These are phyloP conservation scores for Typhlichthys subterraneus DNA, from an alignment of 2,797 vertebrate genomes.

Conservation along the genomic window DNA sequence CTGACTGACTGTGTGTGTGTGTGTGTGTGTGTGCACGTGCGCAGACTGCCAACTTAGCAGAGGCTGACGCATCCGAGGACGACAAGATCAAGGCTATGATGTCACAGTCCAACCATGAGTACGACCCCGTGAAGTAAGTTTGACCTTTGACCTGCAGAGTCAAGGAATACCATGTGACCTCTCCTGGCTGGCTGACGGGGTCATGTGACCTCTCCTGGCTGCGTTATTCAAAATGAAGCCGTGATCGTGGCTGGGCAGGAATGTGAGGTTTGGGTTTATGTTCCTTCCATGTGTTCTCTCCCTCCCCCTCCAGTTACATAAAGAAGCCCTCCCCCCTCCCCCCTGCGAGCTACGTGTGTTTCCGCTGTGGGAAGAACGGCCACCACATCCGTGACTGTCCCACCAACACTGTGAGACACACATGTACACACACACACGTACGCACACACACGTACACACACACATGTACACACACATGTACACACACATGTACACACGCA, in stretches of 20 bases:
- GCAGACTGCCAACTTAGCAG: conserved; percentile 96
- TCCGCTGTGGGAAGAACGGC: conserved; percentile 91
- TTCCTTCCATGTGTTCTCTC: neutral
- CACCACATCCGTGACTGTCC: conserved; percentile 98
- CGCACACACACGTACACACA: no score
- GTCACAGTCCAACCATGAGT: conserved; percentile 91
- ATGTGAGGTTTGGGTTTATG: no score
- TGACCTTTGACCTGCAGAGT: neutral
- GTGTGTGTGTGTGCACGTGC: conserved; percentile 71
- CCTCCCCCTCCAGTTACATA: conserved; percentile 82
- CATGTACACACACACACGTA: no score
- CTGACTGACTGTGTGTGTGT: conserved; percentile 65
- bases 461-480: no score
- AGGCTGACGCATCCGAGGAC: conserved; percentile 93
- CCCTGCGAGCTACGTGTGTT: conserved; percentile 92
- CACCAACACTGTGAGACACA: conserved; percentile 83
- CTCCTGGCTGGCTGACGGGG: no score
- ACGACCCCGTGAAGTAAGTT: conserved; percentile 93
- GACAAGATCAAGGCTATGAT: conserved; percentile 98
- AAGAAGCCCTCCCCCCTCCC: conserved; percentile 87
- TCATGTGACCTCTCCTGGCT: no score
- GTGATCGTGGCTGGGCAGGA: no score
- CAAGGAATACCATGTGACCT: no score
- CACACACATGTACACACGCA: neutral
- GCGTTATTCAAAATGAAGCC: no score